A percentile compares a stretch with the other conserved stretches of the same genome.
These are phyloP conservation scores for Naja naja DNA, from an alignment of 2,113 vertebrate genomes.

Conservation along the genomic window DNA sequence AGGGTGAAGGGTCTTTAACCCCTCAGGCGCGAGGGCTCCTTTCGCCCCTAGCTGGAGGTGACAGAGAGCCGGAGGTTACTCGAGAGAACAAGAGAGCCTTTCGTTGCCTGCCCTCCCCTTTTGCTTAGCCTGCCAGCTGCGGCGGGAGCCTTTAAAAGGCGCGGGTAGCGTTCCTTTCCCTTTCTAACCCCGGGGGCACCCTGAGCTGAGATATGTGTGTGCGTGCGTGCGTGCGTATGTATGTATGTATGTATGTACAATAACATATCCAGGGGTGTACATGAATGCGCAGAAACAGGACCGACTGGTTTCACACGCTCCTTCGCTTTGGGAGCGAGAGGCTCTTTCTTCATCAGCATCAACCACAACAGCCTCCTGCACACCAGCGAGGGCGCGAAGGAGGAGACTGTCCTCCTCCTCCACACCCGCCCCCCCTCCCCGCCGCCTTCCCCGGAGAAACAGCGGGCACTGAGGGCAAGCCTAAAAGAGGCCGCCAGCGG, in stretches of 20 bases:
- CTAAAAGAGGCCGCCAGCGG: neutral
- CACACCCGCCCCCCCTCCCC: neutral
- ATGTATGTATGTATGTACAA: neutral
- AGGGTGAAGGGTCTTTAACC: constrained; percentile 37
- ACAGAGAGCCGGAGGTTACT: neutral
- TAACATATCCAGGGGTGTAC: constrained; percentile 57
- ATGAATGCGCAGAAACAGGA: constrained; percentile 58
- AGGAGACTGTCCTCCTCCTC: constrained; percentile 9
- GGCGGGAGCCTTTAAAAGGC: constrained; percentile 21
- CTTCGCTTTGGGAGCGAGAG: constrained; percentile 51
- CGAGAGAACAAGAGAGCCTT: neutral
- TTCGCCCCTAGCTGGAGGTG: constrained; percentile 31
- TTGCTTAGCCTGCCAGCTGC: constrained; percentile 6
- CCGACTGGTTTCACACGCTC: constrained; percentile 60
- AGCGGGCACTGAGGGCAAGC: constrained; percentile 27
- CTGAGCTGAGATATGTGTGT: constrained; percentile 7
- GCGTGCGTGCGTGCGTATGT: no score
- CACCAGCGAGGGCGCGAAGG: constrained; percentile 41
- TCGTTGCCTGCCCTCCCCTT: no score
- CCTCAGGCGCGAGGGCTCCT: constrained; percentile 23
- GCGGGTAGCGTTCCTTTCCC: constrained; percentile 56
- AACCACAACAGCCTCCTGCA: constrained; percentile 48
- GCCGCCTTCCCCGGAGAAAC: neutral
- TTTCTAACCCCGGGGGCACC: constrained; percentile 62
- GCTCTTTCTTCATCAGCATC: constrained; percentile 54